Base-by-base conservation (phyloP, 37 sponge, comb jelly and placozoan species). In the Oscarella lobularis region DNA sequence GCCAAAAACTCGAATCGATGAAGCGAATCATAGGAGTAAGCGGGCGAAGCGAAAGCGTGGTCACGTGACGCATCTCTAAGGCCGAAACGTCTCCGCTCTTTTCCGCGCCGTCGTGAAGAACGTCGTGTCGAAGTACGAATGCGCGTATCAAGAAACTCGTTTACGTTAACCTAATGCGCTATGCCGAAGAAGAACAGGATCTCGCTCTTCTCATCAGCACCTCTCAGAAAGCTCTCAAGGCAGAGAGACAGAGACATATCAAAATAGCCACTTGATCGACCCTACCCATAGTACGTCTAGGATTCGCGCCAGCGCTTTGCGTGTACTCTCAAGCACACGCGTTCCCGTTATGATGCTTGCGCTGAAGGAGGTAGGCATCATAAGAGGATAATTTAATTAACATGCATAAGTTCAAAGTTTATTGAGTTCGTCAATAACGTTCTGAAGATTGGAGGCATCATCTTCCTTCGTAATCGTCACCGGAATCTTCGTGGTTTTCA, bases 181-280 rank as follows among this genome's bases (percentile, higher is more conserved):
- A 98, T 77, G 99, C 99, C 0, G 99, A 98, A 81, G 99, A 98
- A 81, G 95, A 98, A 73, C 99, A 98, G 71, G 99, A 98, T 78
- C 69, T 91, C 30, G 95, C 99, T 5, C 86, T 98, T 4, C 90
- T 98, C 41, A 89, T 98, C 79, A 92, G 92, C 77, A 91, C 95
- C 75, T 98, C 94, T 81, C 99, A 98, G 82, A 98, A 98, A 66
- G 92, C 88, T 0, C 82, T 98, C 37, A 98, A 93, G 79, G 85
- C 81, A 37, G 20, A 68, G 67, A 3, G 5, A 48, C 60, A 48
- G 35, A 14, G 29, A 35, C 6, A 14, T 4, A 68, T 14, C 29
- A 29, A 14, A 35, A 68, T 5, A 68, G 29, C 31, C 31, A 35
- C 33, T 30, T 68, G 29, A 5, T 14, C n/a, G n/a, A n/a, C n/a